phyloP scores from a whole-genome alignment of 2,797 vertebrate genomes.

The Pseudomugil gertrudae region DNA sequence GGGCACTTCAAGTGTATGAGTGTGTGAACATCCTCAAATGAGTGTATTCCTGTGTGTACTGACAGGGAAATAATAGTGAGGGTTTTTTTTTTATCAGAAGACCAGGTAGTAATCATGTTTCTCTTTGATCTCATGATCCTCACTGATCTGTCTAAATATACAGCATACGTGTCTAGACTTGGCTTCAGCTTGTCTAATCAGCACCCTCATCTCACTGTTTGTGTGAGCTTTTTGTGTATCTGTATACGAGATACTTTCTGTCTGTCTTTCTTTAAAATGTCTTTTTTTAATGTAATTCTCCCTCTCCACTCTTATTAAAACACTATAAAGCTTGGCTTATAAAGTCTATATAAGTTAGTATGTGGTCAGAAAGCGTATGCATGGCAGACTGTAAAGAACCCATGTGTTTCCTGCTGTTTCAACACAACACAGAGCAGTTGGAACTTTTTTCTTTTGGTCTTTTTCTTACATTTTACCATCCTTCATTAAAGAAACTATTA shows the following conservation, averaged over 20 bases:
- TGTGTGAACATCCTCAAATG: slow-evolving; percentile 11
- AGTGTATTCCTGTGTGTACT: slow-evolving; percentile 57
- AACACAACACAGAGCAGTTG: slow-evolving; percentile 51
- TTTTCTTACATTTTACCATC: slow-evolving; percentile 47
- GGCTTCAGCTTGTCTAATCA: slow-evolving; percentile 69
- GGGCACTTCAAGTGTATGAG: slow-evolving; percentile 18
- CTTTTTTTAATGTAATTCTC: slow-evolving; percentile 28
- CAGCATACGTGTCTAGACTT: slow-evolving; percentile 76
- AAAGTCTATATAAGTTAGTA: slow-evolving; percentile 52
- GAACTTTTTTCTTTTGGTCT: slow-evolving; percentile 26
- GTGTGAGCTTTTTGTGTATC: slow-evolving; percentile 20
- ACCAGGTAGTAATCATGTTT: slow-evolving; percentile 81
- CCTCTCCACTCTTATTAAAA: slow-evolving; percentile 26
- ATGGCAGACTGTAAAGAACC: slow-evolving; percentile 55
- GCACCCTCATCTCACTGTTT: slow-evolving; percentile 50
- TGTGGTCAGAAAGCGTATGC: slow-evolving; percentile 57
- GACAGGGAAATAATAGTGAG: slow-evolving; percentile 80
- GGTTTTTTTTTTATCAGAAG: slow-evolving; percentile 73
- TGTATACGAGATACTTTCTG: slow-evolving; percentile 17
- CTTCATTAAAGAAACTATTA: slow-evolving; percentile 59
- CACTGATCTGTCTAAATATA: slow-evolving; percentile 80
- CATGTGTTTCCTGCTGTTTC: slow-evolving; percentile 54
- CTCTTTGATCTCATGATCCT: slow-evolving; percentile 83
- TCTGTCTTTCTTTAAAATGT: slow-evolving; percentile 24
- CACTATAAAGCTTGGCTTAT: slow-evolving; percentile 44